Evolutionary conservation across 2,888 invertebrate genomes (phyloP).

Genomic region (Caenorhabditis drosophilae): DNA sequence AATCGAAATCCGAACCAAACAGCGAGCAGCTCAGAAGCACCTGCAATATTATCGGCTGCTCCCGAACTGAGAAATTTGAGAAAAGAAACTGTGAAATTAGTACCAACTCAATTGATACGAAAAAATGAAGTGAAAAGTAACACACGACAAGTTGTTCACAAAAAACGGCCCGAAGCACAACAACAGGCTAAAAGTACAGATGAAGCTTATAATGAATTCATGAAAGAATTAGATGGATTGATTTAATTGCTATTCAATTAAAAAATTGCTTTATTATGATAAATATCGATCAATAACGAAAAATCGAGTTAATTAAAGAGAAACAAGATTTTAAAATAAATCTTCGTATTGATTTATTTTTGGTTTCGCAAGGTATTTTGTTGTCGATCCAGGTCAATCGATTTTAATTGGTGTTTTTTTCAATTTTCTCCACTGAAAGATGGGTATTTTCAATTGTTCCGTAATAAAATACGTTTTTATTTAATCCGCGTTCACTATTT

Average conservation of each 20-base stretch:
- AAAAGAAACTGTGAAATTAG: constrained; percentile 79
- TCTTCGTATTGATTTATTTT: no score
- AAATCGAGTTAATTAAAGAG: no score
- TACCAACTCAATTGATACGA: constrained; percentile 77
- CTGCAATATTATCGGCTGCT: constrained; percentile 78
- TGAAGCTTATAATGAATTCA: constrained; percentile 96
- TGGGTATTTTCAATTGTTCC: no score
- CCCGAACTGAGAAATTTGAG: constrained; percentile 81
- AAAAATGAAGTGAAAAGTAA: constrained; percentile 69
- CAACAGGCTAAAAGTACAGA: constrained; percentile 77
- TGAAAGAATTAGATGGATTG: constrained; percentile 95
- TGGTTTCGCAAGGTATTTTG: constrained; percentile 3
- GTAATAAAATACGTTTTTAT: no score
- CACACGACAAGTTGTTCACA: constrained; percentile 6
- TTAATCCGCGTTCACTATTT: no score
- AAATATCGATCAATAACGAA: background rate
- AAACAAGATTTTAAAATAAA: no score
- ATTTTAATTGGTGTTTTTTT: constrained; percentile 3
- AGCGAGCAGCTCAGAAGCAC: constrained; percentile 5
- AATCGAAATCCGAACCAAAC: constrained; percentile 7
- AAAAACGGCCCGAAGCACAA: constrained; percentile 24
- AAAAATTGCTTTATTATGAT: background rate
- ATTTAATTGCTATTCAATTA: background rate
- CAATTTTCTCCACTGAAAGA: background rate
- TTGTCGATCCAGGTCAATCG: no score